Conservation (phyloP, 2,888 invertebrate genomes). For the Chamaedrilus cognettii region DNA sequence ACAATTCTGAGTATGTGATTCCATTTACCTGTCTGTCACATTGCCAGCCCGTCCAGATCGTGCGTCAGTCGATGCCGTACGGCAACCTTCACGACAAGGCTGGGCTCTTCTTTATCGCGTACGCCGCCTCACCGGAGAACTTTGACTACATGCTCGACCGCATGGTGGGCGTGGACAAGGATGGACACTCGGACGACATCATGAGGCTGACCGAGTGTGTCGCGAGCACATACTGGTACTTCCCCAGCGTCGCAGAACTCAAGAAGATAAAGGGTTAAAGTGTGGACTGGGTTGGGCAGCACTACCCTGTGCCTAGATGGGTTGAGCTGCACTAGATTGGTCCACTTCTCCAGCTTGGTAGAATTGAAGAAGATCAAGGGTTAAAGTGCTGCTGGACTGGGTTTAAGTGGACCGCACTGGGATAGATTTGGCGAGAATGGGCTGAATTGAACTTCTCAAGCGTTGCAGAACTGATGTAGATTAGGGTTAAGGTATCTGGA, state of each 20-base stretch:
- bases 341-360: conserved; percentile 55
- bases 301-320: too few relatives aligned
- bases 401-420: too few relatives aligned
- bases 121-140: conserved; percentile 52
- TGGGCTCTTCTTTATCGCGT: conserved; percentile 59
- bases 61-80: conserved; percentile 59
- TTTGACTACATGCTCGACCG: conserved; percentile 58
- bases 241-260: conserved; percentile 53
- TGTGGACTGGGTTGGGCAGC: too few relatives aligned
- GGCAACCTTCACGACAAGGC: conserved; percentile 50
- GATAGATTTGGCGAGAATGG: too few relatives aligned
- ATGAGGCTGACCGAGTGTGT: conserved; percentile 54
- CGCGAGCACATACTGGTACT: conserved; percentile 59
- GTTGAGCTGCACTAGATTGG: too few relatives aligned
- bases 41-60: conserved; percentile 53
- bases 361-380: conserved; percentile 44
- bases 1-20: conserved; percentile 46
- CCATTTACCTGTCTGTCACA: too few relatives aligned
- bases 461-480: too few relatives aligned
- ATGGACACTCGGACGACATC: conserved; percentile 53
- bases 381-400: too few relatives aligned
- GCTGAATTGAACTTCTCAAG: too few relatives aligned
- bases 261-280: conserved; percentile 33
- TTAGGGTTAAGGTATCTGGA: too few relatives aligned
- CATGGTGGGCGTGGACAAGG: conserved; percentile 56